These are phyloP conservation scores for Steinernema hermaphroditum DNA, from an alignment of 2,888 invertebrate species.

Conservation along the genomic window DNA sequence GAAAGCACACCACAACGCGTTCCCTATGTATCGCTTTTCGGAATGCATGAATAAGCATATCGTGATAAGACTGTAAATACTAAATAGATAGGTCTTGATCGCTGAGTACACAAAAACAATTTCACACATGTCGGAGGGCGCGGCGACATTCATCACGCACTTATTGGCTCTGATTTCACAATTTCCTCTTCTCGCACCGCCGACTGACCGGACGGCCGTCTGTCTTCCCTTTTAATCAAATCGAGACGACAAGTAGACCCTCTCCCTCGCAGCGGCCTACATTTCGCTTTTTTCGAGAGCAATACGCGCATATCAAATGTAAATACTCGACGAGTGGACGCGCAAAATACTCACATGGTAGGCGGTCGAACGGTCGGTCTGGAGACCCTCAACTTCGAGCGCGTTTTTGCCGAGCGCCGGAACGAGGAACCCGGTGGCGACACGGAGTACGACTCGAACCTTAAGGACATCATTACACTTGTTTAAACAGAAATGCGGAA, in stretches of 20 bases:
- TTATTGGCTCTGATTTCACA: slow-evolving; percentile 30
- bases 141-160: neutral
- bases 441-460: slow-evolving; percentile 26
- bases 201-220: slow-evolving; percentile 15
- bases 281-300: slow-evolving; percentile 23
- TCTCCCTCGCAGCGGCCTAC: slow-evolving; percentile 12
- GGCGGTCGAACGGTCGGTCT: slow-evolving; percentile 2
- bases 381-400: slow-evolving; percentile 16
- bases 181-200: slow-evolving; percentile 16
- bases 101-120: neutral
- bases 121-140: neutral
- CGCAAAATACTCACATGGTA: slow-evolving; percentile 19
- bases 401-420: slow-evolving; percentile 10
- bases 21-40: slow-evolving; percentile 12
- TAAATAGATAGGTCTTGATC: neutral
- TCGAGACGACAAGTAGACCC: slow-evolving; percentile 20
- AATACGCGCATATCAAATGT: neutral
- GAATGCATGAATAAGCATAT: slow-evolving; percentile 24
- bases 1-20: slow-evolving; percentile 12
- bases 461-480: neutral
- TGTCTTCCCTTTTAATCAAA: slow-evolving; percentile 26
- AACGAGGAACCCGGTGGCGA: slow-evolving; percentile 25
- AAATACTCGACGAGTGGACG: neutral
- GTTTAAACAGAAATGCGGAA: too few relatives aligned
- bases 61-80: slow-evolving; percentile 21